phyloP scores from a whole-genome alignment of 1,140 invertebrate genomes.

The Triops cancriformis region DNA sequence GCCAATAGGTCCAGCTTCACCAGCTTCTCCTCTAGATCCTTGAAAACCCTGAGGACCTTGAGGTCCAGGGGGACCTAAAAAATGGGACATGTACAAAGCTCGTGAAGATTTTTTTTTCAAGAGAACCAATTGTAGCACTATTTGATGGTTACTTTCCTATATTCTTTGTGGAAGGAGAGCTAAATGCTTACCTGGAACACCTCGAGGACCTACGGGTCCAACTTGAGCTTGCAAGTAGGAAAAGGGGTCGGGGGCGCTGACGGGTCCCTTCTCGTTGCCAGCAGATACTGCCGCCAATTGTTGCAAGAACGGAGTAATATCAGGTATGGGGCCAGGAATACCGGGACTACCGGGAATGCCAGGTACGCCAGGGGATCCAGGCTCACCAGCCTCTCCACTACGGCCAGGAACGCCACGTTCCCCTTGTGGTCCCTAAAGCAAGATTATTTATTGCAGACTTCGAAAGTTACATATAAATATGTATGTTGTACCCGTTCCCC shows the following conservation, averaged over 20 bases:
- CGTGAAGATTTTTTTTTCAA: not conserved
- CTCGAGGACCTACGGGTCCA: slow-evolving; percentile 60
- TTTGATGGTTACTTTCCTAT: not conserved
- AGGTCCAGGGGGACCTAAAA: slow-evolving; percentile 54
- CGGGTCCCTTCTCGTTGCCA: slow-evolving; percentile 64
- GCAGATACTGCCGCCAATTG: slow-evolving; percentile 55
- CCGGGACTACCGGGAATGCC: slow-evolving; percentile 53
- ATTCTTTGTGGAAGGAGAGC: not conserved
- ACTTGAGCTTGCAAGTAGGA: slow-evolving; percentile 67
- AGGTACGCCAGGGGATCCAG: slow-evolving; percentile 49
- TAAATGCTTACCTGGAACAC: slow-evolving; percentile 48
- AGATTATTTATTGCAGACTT: not conserved
- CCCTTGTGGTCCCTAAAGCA: slow-evolving; percentile 38
- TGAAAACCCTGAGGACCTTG: slow-evolving; percentile 70
- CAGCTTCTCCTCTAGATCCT: slow-evolving; percentile 62
- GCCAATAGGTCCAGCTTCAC: slow-evolving; percentile 57
- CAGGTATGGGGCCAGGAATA: slow-evolving; percentile 59
- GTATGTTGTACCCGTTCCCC: not conserved
- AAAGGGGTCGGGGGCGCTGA: slow-evolving; percentile 50
- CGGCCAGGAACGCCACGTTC: slow-evolving; percentile 48
- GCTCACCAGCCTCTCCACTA: slow-evolving; percentile 50
- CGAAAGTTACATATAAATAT: not conserved
- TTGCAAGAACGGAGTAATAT: slow-evolving; percentile 55
- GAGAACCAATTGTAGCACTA: not conserved
- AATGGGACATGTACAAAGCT: slow-evolving; percentile 22